phyloP scores from a whole-genome alignment of 2,113 vertebrate species.

The Paralichthys olivaceus region DNA sequence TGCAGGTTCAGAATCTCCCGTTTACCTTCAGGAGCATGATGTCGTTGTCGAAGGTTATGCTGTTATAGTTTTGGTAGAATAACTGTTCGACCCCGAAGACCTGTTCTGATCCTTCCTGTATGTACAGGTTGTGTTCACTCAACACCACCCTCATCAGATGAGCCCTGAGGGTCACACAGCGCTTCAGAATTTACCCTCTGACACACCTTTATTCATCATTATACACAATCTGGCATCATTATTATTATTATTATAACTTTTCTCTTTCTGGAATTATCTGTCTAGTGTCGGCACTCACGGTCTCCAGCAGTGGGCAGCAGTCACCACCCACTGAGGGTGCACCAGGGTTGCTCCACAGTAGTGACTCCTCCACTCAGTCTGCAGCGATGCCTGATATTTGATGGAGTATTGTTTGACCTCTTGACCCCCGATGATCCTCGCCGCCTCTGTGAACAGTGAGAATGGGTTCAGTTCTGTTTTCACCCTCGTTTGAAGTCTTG shows the following conservation, averaged over 20 bases:
- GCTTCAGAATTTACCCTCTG: too few relatives aligned
- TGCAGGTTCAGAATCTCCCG: not conserved
- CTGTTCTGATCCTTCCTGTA: constrained; percentile 76
- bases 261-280: not conserved
- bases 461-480: not conserved
- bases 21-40: constrained; percentile 82
- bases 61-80: constrained; percentile 53
- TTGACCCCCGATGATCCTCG: constrained; percentile 80
- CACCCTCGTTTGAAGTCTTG: too few relatives aligned
- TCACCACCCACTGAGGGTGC: constrained; percentile 76
- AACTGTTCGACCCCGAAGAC: constrained; percentile 64
- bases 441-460: constrained; percentile 34
- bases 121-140: constrained; percentile 72
- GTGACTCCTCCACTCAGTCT: constrained; percentile 42
- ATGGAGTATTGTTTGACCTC: constrained; percentile 77
- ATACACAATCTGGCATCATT: not conserved
- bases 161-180: constrained; percentile 48
- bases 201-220: not conserved
- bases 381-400: constrained; percentile 77
- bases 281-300: constrained; percentile 75
- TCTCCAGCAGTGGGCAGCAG: constrained; percentile 85
- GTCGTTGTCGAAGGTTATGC: constrained; percentile 74
- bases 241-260: not conserved
- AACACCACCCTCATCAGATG: constrained; percentile 70
- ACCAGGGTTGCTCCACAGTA: constrained; percentile 81